Conservation (phyloP, 2,888 invertebrate species). For the Drosophila anomalipes region DNA sequence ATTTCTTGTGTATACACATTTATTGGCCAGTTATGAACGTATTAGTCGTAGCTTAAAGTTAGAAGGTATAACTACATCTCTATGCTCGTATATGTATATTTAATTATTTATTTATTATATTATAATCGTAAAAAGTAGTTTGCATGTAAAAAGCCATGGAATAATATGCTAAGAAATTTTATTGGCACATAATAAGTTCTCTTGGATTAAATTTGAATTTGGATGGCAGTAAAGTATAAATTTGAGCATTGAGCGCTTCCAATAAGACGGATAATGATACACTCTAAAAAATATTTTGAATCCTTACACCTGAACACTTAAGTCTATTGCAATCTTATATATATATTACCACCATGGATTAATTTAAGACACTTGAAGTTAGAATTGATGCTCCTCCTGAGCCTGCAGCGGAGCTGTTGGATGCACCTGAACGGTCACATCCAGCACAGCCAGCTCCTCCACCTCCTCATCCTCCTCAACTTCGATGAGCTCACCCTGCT, state of each 20-base stretch:
- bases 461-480: slow-evolving; percentile 25
- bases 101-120: background rate
- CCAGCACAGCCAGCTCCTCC: slow-evolving; percentile 21
- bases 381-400: slow-evolving; percentile 68
- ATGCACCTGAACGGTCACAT: slow-evolving; percentile 50
- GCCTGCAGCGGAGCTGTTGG: slow-evolving; percentile 27
- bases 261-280: slow-evolving; percentile 56
- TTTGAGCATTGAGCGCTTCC: slow-evolving; percentile 29
- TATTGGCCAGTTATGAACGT: slow-evolving; percentile 68
- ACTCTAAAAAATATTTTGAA: slow-evolving; percentile 30
- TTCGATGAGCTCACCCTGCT: slow-evolving; percentile 45
- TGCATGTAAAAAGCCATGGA: slow-evolving; percentile 58
- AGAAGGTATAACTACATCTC: slow-evolving; percentile 26
- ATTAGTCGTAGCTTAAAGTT: slow-evolving; percentile 38
- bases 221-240: slow-evolving; percentile 67
- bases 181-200: slow-evolving; percentile 58
- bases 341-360: slow-evolving; percentile 42
- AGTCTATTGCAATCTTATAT: slow-evolving; percentile 40
- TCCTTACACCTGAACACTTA: slow-evolving; percentile 57
- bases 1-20: slow-evolving; percentile 46
- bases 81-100: background rate
- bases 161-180: slow-evolving; percentile 28
- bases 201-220: slow-evolving; percentile 35
- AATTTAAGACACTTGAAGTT: slow-evolving; percentile 63
- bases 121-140: slow-evolving; percentile 23